Evolutionary conservation across 1,140 invertebrate species (phyloP).

Genomic region (Melitaea cinxia): DNA sequence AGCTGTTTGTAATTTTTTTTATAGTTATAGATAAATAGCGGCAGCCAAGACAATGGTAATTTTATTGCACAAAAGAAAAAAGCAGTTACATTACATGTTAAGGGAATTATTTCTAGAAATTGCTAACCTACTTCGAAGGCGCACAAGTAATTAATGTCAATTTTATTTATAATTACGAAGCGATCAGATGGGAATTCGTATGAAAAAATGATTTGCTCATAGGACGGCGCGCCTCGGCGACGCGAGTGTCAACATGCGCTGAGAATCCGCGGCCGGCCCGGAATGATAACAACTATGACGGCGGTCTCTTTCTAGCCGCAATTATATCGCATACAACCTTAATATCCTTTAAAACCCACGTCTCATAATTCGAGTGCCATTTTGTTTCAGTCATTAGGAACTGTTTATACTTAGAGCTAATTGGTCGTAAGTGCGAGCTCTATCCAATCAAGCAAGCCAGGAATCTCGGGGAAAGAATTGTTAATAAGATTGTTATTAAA

Average conservation of each 20-base stretch:
- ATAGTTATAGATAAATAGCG: background rate
- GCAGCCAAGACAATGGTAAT: background rate
- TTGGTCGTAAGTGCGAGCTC: conserved; percentile 35
- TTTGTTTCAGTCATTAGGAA: conserved; percentile 42
- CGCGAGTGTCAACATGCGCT: conserved; percentile 52
- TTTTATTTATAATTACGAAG: conserved; percentile 75
- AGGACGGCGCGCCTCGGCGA: conserved; percentile 35
- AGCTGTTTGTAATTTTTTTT: background rate
- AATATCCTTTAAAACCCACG: conserved; percentile 42
- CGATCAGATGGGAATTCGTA: conserved; percentile 42
- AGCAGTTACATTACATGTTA: conserved; percentile 44
- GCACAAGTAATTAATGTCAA: conserved; percentile 73
- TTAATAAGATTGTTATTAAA: conserved; percentile 20
- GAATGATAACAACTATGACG: conserved; percentile 46
- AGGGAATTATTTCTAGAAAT: conserved; percentile 74
- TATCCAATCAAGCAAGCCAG: conserved; percentile 30
- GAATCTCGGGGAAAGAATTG: conserved; percentile 33
- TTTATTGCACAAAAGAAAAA: conserved; percentile 28
- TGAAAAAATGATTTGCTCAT: conserved; percentile 58
- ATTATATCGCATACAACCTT: conserved; percentile 38
- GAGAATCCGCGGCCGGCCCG: conserved; percentile 44
- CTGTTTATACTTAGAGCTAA: conserved; percentile 32
- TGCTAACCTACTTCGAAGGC: conserved; percentile 66
- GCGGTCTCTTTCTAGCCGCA: conserved; percentile 48
- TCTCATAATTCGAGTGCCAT: conserved; percentile 43